phyloP scores from a whole-genome alignment of 1,140 invertebrate species.

The Aphidius gifuensis region DNA sequence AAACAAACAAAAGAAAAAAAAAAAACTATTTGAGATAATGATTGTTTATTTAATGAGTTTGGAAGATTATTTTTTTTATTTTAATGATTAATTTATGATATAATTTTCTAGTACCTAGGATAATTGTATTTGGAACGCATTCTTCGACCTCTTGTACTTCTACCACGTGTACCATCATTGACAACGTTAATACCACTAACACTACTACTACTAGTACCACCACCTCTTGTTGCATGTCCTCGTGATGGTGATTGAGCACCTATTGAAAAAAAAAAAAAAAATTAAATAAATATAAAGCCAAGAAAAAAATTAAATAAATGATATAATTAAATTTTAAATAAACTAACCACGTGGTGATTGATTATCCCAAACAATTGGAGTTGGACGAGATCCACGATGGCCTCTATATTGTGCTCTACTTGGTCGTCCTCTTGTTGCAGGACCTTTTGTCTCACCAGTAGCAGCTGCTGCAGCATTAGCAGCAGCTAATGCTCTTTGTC shows the following conservation, averaged over 20 bases:
- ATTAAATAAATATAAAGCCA: not conserved
- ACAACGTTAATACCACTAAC: slow-evolving; percentile 28
- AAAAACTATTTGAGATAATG: slow-evolving; percentile 4
- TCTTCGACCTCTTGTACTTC: slow-evolving; percentile 37
- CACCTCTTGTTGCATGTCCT: slow-evolving; percentile 30
- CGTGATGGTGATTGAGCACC: slow-evolving; percentile 33
- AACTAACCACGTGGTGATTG: slow-evolving; percentile 33
- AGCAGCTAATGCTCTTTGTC: slow-evolving; percentile 34
- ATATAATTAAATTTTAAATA: not conserved
- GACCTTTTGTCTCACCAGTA: slow-evolving; percentile 19
- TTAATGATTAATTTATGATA: not conserved
- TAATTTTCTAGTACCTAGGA: slow-evolving; percentile 11
- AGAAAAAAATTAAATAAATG: not conserved
- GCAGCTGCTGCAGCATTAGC: slow-evolving; percentile 31
- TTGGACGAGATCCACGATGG: slow-evolving; percentile 41
- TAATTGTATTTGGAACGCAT: slow-evolving; percentile 37
- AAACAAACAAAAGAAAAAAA: slow-evolving; percentile 5
- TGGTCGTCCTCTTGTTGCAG: slow-evolving; percentile 28
- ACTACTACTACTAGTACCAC: slow-evolving; percentile 31
- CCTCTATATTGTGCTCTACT: slow-evolving; percentile 33
- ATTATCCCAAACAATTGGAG: slow-evolving; percentile 52
- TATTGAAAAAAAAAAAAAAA: slow-evolving; percentile 21
- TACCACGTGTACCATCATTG: slow-evolving; percentile 34
- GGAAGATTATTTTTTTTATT: too few species aligned
- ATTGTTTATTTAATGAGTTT: too few species aligned